Evolutionary conservation across 2,113 vertebrate species (phyloP).

Genomic region (Trogon melanurus): DNA sequence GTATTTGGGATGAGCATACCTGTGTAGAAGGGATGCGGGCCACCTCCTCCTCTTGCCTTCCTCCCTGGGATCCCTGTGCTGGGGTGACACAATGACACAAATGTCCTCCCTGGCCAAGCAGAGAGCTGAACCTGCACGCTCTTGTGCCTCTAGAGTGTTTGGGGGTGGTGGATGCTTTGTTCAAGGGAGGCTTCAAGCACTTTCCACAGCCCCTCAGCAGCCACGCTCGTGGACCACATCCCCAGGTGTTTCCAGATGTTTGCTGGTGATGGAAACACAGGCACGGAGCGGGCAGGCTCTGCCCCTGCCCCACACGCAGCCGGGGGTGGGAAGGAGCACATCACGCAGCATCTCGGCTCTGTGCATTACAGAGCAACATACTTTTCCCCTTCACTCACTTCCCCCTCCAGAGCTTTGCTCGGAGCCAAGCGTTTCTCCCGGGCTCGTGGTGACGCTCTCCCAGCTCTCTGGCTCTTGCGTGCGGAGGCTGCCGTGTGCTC

Average conservation of each 20-base stretch:
- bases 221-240: fast-evolving
- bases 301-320: not conserved
- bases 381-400: conserved; percentile 46
- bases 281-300: not conserved
- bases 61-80: not conserved
- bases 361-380: not conserved
- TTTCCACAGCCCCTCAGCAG: fast-evolving
- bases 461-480: not conserved
- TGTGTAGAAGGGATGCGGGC: not conserved
- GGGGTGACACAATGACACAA: not conserved
- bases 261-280: fast-evolving
- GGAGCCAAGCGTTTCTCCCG: not conserved
- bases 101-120: not conserved
- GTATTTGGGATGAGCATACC: not conserved
- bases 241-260: not conserved
- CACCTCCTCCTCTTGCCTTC: not conserved
- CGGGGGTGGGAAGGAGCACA: fast-evolving
- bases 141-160: fast-evolving
- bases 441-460: not conserved
- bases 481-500: not conserved
- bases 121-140: fast-evolving
- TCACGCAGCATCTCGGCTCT: not conserved
- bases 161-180: not conserved
- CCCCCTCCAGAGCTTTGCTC: not conserved
- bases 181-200: not conserved